phyloP scores from a whole-genome alignment of 1,140 invertebrate genomes.

The Brevipalpus yothersi region DNA sequence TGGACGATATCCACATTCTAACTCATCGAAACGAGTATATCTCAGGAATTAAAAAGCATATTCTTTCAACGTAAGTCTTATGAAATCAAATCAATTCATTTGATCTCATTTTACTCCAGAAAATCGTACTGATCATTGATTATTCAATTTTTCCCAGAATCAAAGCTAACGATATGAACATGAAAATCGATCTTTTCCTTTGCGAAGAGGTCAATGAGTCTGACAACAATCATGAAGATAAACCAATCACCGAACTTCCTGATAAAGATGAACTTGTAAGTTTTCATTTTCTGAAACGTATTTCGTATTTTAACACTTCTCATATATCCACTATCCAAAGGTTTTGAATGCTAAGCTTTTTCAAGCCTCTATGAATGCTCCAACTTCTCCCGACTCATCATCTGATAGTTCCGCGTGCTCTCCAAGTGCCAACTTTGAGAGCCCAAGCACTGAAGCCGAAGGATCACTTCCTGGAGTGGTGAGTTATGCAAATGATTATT shows the following conservation, averaged over 20 bases:
- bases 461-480: constrained; percentile 70
- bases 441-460: constrained; percentile 56
- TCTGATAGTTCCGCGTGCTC: constrained; percentile 66
- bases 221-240: constrained; percentile 44
- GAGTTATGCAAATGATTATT: constrained; percentile 19
- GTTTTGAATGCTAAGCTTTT: constrained; percentile 40
- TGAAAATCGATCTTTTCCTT: constrained; percentile 65
- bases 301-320: constrained; percentile 13
- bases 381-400: constrained; percentile 60
- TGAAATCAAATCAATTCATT: not conserved
- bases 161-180: constrained; percentile 22
- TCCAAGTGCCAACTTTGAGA: constrained; percentile 49
- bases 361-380: constrained; percentile 49
- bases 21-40: constrained; percentile 86
- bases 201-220: constrained; percentile 69
- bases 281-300: not conserved
- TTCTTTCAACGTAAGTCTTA: constrained; percentile 25
- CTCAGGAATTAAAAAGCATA: constrained; percentile 44
- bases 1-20: constrained; percentile 72
- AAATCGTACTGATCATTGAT: not conserved
- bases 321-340: not conserved
- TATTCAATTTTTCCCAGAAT: constrained; percentile 14
- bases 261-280: constrained; percentile 68
- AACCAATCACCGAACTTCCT: constrained; percentile 59
- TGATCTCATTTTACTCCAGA: not conserved